Evolutionary conservation across 2,113 vertebrate genomes (phyloP).

Genomic region (Azemiops feae): DNA sequence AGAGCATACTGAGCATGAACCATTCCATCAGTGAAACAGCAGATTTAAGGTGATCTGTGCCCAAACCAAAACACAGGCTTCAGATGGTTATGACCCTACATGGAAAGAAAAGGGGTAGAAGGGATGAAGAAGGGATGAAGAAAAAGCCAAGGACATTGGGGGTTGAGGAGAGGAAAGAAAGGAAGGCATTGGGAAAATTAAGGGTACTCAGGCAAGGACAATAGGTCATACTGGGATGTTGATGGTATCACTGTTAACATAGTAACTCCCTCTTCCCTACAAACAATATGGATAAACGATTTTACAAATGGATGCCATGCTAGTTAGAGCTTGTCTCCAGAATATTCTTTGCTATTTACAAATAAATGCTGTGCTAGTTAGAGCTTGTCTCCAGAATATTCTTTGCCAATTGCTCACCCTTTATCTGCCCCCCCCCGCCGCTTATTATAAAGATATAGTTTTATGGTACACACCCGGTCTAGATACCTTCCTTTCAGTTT

Average conservation of each 20-base stretch:
- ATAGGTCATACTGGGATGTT: neutral
- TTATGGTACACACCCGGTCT: fast-evolving
- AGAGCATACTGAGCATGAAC: neutral
- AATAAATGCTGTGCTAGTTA: neutral
- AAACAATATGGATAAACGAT: neutral
- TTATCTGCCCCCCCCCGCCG: neutral
- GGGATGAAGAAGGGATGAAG: neutral
- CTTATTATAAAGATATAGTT: neutral
- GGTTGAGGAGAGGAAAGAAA: neutral
- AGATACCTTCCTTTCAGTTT: neutral
- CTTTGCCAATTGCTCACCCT: neutral
- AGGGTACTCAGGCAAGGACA: neutral
- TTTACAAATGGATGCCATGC: neutral
- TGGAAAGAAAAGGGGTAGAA: neutral
- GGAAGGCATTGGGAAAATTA: neutral
- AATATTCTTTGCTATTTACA: neutral
- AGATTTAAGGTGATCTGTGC: neutral
- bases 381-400: neutral
- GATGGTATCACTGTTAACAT: neutral
- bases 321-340: neutral
- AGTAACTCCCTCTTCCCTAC: neutral
- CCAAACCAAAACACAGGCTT: neutral
- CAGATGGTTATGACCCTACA: neutral
- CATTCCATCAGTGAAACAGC: neutral
- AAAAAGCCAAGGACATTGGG: neutral